phyloP scores from a whole-genome alignment of 2,888 invertebrate species.

The Ditylenchus weischeri region DNA sequence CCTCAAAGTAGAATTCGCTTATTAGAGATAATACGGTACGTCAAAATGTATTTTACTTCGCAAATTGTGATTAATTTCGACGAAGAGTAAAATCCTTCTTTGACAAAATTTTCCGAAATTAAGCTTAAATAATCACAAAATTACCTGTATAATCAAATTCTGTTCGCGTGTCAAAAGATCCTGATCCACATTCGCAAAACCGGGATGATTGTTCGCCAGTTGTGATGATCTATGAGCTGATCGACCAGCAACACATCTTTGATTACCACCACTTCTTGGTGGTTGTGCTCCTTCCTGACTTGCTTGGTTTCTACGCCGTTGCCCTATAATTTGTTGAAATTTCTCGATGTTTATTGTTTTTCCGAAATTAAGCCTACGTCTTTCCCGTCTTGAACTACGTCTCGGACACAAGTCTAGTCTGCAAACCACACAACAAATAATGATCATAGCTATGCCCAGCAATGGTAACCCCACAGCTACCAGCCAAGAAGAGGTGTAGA shows the following conservation, averaged over 20 bases:
- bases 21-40: too few relatives aligned
- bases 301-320: neutral
- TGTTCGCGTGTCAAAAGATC: conserved; percentile 16
- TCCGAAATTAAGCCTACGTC: neutral
- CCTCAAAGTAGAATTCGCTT: too few relatives aligned
- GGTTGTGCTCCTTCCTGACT: neutral
- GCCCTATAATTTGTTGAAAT: neutral
- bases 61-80: too few relatives aligned
- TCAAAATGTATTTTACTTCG: too few relatives aligned
- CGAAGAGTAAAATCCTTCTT: too few relatives aligned
- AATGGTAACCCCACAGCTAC: conserved; percentile 42
- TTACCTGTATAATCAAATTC: conserved; percentile 22
- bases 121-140: neutral
- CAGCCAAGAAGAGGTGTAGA: conserved; percentile 41
- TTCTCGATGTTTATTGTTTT: too few relatives aligned
- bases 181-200: conserved; percentile 9
- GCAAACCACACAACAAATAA: conserved; percentile 49
- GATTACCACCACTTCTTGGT: neutral
- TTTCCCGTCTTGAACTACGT: conserved; percentile 21
- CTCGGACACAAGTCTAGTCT: conserved; percentile 50
- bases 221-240: neutral
- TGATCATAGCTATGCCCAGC: conserved; percentile 37
- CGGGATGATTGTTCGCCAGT: neutral
- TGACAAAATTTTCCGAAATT: neutral
- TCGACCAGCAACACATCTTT: neutral